Base-by-base conservation (phyloP, 2,797 vertebrate genomes). In the Schizopygopsis pylzovi region DNA sequence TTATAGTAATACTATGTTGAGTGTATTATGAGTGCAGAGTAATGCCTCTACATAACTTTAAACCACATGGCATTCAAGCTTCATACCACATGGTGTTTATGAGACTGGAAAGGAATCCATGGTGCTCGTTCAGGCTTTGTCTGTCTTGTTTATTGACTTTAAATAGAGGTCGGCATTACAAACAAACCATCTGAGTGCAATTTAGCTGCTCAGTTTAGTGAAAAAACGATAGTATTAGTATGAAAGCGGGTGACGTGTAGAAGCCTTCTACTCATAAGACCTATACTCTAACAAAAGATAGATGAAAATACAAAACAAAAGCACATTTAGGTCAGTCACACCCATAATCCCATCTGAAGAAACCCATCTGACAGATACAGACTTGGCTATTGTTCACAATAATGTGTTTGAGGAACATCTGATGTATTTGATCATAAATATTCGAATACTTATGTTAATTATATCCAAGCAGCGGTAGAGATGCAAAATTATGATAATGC, bases 61-160 rank as follows among this genome's bases (percentile, higher is more conserved):
- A 63, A 86, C 20, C 71, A 52, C 45, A 33, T 43, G 9, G 16
- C 33, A 49, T 76, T 63, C 59, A 61, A 25, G 59, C 20, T 25
- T 39, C 45, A 67, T 25, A 76, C 25, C 71, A 28, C 33, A 16
- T 28, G 13, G n/a, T 37, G 47, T 77, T 72, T 82, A 28, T 84
- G 11, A 28, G n/a, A n/a, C 33, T 54, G 79, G 20, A 54, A 33
- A 33, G n/a, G n/a, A 45, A 63, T 41, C 77, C 13, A 28, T 52
- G 37, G 63, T 2, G 13, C 18, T n/a, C 80, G 67, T 80, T 63
- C n/a, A 47, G 41, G 16, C 59, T 77, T 76, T 79, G 78, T 33
- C n/a, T 5, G 63, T 33, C 8, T 49, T 20, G 37, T 65, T 73
- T 25, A 25, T 47, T 45, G 1, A n/a, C 63, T 22, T 72, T 12